Evolutionary conservation across 2,888 invertebrate genomes (phyloP).

Genomic region (Drosophila suboccidentalis): DNA sequence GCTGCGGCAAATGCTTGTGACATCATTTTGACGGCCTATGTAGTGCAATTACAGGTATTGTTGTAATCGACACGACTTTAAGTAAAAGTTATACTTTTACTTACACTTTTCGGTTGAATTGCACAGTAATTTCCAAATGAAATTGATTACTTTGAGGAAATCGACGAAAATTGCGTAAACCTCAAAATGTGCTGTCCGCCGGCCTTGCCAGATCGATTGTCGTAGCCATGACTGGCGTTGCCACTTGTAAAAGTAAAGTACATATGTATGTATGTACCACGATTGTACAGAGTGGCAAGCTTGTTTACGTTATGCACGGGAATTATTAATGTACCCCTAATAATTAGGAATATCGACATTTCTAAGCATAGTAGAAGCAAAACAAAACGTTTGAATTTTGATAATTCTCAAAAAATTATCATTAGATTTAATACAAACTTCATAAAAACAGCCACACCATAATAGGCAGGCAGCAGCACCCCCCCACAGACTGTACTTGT

Average conservation of each 20-base stretch:
- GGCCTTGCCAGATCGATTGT: conserved; percentile 36
- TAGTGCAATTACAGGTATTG: conserved; percentile 23
- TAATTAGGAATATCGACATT: background rate
- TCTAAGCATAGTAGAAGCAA: no score
- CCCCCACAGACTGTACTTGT: conserved; percentile 54
- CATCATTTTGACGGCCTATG: conserved; percentile 52
- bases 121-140: conserved; percentile 12
- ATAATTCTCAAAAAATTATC: accelerated
- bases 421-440: background rate
- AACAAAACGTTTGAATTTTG: background rate
- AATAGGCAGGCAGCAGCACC: background rate
- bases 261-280: background rate
- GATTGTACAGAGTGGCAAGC: conserved; percentile 23
- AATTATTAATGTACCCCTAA: conserved; percentile 37
- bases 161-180: conserved; percentile 84
- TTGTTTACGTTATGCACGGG: conserved; percentile 40
- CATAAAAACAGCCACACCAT: background rate
- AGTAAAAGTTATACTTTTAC: conserved; percentile 15
- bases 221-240: conserved; percentile 7
- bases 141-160: conserved; percentile 29
- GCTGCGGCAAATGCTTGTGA: conserved; percentile 79
- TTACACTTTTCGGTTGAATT: conserved; percentile 36
- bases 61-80: background rate
- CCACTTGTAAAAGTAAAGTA: conserved; percentile 20
- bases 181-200: conserved; percentile 74